Base-by-base conservation (phyloP, 2,113 vertebrate species). In the Plecotus auritus region DNA sequence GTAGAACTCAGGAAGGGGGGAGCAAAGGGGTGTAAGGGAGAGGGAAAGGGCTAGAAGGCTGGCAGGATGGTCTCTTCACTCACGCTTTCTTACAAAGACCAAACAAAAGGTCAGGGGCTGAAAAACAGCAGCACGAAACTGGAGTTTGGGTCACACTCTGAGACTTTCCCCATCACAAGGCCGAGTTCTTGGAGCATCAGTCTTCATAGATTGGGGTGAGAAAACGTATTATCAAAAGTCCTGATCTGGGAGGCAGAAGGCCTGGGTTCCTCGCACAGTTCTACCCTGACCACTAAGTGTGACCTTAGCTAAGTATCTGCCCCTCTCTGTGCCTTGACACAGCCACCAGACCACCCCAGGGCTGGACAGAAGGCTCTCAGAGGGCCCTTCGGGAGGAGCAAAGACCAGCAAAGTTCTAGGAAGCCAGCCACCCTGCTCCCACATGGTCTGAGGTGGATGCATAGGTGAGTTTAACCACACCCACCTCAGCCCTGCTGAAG, bases 361-460 rank as follows among this genome's bases (percentile, higher is more conserved):
- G 18, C 59, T 56, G 45, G n/a, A 32, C n/a, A 9, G 30, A 81
- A 35, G 54, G 73, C 2, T 1, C 67, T 70, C 56, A 8, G 72
- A 28, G 76, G 11, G n/a, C 28, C 30, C 42, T 80, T n/a, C 1
- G 4, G 73, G 35, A 83, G 54, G 7, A 61, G 37, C 20, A 40
- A 32, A 54, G 56, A 28, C 66, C 59, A 51, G 56, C 23, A 20
- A 32, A 64, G 16, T n/a, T 51, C 67, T 73, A 49, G 54, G 69
- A 83, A 59, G 72, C 45, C 85, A 76, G 37, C 30, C 4, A 54
- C 3, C 8, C 54, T 1, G 0, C 83, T 40, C n/a, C 37, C 51
- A 30, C 20, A 0, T 0, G 13, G 70, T 12, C 88, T 40, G 4
- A 32, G 20, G 42, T 0, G 4, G 35, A 49, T 0, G 4, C 54